Conservation (phyloP, 2,113 vertebrate genomes). For the Leucoraja erinaceus region DNA sequence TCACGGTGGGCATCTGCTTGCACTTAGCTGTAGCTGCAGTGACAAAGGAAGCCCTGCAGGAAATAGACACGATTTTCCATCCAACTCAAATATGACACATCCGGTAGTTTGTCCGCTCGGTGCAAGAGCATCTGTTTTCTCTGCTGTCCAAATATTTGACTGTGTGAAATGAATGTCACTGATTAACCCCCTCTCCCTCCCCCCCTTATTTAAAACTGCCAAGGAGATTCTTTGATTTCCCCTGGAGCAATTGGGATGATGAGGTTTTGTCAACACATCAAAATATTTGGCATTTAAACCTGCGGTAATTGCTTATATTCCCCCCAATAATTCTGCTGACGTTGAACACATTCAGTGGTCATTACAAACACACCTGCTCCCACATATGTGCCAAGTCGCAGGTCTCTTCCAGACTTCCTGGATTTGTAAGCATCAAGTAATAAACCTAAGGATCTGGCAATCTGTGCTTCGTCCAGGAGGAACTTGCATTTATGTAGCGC, state of each 20-base stretch:
- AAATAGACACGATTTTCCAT: background rate
- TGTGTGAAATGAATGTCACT: background rate
- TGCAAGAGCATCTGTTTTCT: background rate
- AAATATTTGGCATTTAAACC: background rate
- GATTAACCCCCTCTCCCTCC: background rate
- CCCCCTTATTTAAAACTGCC: background rate
- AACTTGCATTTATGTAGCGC: background rate
- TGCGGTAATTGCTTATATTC: background rate
- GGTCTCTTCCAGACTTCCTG: background rate
- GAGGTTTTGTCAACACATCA: background rate
- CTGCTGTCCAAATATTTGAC: slow-evolving; percentile 16
- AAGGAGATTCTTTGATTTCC: slow-evolving; percentile 12
- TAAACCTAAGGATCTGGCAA: background rate
- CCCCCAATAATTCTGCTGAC: background rate
- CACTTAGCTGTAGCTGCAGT: background rate
- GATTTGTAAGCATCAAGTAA: background rate
- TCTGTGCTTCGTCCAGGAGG: background rate
- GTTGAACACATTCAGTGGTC: background rate
- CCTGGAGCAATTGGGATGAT: background rate
- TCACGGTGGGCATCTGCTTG: background rate
- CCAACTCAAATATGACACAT: background rate
- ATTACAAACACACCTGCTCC: slow-evolving; percentile 18
- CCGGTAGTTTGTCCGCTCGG: background rate
- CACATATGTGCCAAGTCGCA: background rate
- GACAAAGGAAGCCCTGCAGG: background rate